A percentile compares a stretch with the other conserved stretches of the same genome.
Conservation (phyloP, 2,888 invertebrate species). For the Eupithecia tripunctaria region DNA sequence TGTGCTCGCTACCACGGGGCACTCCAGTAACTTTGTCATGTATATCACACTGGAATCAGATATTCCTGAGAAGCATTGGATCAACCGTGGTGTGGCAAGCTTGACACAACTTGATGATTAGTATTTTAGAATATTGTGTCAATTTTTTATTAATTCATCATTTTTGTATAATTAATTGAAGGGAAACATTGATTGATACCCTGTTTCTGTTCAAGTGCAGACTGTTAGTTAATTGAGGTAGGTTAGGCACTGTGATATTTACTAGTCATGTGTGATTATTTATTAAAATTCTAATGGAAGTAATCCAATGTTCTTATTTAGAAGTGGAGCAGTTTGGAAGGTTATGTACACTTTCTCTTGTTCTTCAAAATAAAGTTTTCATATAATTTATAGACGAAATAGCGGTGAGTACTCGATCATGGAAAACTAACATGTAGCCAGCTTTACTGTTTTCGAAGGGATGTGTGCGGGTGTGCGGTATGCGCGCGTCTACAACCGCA, state of each 20-base stretch:
- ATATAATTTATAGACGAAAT: no score
- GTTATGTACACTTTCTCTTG: no score
- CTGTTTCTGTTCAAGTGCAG: neutral
- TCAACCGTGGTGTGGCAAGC: slow-evolving; percentile 90
- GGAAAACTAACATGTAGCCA: no score
- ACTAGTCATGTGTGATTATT: slow-evolving; percentile 37
- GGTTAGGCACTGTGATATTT: slow-evolving; percentile 39
- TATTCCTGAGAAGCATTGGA: slow-evolving; percentile 89
- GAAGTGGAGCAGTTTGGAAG: no score
- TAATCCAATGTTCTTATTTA: slow-evolving; percentile 8
- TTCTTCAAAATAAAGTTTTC: no score
- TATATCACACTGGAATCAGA: slow-evolving; percentile 86
- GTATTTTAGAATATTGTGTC: neutral
- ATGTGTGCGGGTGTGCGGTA: no score
- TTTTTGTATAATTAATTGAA: neutral
- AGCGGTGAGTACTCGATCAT: no score
- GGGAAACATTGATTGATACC: neutral
- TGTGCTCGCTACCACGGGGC: slow-evolving; percentile 91
- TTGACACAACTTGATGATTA: slow-evolving; percentile 90
- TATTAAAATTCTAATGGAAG: slow-evolving; percentile 19
- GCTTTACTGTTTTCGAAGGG: no score
- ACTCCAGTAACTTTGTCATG: slow-evolving; percentile 93
- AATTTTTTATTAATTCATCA: neutral
- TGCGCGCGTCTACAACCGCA: no score
- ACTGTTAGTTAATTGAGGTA: no score